These are phyloP conservation scores for Anarsia innoxiella DNA, from an alignment of 2,888 invertebrate genomes.

Conservation along the genomic window DNA sequence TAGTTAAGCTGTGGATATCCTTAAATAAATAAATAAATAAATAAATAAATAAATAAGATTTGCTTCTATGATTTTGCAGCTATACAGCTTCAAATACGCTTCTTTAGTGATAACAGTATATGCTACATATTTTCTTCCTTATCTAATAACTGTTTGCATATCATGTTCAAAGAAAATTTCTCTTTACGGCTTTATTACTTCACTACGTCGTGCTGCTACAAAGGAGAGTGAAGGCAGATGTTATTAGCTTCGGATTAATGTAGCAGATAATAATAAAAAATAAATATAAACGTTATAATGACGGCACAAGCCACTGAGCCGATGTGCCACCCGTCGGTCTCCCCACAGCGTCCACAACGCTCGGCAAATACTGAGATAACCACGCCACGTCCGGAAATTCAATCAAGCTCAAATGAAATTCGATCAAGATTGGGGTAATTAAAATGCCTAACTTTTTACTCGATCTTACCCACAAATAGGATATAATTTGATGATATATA, in stretches of 20 bases:
- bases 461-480: no score
- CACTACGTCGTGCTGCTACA: slow-evolving; percentile 14
- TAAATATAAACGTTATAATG: slow-evolving; percentile 47
- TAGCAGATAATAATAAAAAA: slow-evolving; percentile 56
- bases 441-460: slow-evolving; percentile 62
- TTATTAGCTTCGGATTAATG: slow-evolving; percentile 63
- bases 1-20: no score
- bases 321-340: slow-evolving; percentile 13
- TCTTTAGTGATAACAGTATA: no score
- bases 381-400: slow-evolving; percentile 64
- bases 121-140: no score
- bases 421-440: slow-evolving; percentile 70
- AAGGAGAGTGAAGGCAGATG: slow-evolving; percentile 44
- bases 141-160: slow-evolving; percentile 1
- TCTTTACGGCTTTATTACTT: slow-evolving; percentile 9
- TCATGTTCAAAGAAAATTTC: slow-evolving; percentile 7
- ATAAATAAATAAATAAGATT: no score
- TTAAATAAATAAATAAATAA: no score
- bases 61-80: no score
- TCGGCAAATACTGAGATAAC: slow-evolving; percentile 65
- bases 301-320: slow-evolving; percentile 68
- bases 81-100: no score
- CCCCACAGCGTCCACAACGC: slow-evolving; percentile 39
- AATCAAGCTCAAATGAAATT: slow-evolving; percentile 68
- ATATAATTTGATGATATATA: no score